These are phyloP conservation scores for Lithophane leautieri DNA, from an alignment of 2,888 invertebrate genomes.

Conservation along the genomic window DNA sequence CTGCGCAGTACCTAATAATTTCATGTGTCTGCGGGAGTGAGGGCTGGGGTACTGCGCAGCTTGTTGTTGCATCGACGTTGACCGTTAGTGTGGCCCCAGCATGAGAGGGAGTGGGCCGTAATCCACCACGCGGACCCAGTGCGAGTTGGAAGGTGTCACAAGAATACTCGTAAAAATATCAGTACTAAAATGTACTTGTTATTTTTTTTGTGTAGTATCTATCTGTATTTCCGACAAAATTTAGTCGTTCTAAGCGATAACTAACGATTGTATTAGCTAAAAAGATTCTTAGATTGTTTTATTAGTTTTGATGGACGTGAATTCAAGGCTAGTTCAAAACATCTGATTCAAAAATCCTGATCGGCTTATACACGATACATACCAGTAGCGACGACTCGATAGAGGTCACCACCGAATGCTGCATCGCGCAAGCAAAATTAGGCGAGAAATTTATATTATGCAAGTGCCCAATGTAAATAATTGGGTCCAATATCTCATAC, in stretches of 20 bases:
- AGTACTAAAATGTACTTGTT: constrained; percentile 19
- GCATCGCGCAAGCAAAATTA: not conserved
- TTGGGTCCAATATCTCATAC: not conserved
- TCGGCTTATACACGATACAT: not conserved
- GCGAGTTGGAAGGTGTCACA: too few relatives aligned
- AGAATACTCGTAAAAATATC: not conserved
- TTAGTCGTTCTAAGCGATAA: constrained; percentile 57
- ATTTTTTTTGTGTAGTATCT: not conserved
- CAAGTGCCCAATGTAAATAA: not conserved
- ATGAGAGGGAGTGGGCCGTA: too few relatives aligned
- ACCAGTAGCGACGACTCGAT: not conserved
- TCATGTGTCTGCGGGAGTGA: too few relatives aligned
- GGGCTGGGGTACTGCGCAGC: too few relatives aligned
- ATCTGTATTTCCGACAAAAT: constrained; percentile 42
- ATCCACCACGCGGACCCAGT: too few relatives aligned
- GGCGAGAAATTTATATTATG: not conserved
- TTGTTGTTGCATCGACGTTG: too few relatives aligned
- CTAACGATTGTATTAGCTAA: constrained; percentile 51
- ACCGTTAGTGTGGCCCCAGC: too few relatives aligned
- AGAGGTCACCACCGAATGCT: not conserved
- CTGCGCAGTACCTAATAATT: too few relatives aligned
- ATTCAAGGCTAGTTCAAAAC: constrained; percentile 53
- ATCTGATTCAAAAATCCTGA: not conserved
- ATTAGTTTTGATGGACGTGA: constrained; percentile 39
- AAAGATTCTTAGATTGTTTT: constrained; percentile 59